Conservation (phyloP, 1,140 invertebrate genomes). For the Drusus annulatus region DNA sequence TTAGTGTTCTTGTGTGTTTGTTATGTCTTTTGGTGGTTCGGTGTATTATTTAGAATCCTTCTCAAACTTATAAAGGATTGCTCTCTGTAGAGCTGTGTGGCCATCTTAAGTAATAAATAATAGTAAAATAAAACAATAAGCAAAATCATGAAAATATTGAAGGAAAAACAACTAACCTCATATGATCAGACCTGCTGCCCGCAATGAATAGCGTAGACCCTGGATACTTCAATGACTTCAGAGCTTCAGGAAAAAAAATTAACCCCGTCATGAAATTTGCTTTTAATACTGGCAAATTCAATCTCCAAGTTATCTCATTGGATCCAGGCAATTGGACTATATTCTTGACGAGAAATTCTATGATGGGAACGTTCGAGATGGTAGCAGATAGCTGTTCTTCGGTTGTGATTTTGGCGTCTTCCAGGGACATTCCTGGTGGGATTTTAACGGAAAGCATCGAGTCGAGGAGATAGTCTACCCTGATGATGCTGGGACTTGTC, state of each 20-base stretch:
- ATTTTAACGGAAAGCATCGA: constrained; percentile 77
- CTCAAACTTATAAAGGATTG: too few relatives aligned
- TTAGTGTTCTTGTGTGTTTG: too few relatives aligned
- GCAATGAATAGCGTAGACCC: constrained; percentile 87
- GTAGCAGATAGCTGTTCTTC: constrained; percentile 66
- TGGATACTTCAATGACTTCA: constrained; percentile 72
- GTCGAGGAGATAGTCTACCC: constrained; percentile 77
- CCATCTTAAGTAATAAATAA: too few relatives aligned
- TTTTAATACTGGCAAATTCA: constrained; percentile 81
- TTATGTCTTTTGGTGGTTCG: too few relatives aligned
- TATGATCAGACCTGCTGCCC: constrained; percentile 84
- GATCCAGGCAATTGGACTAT: constrained; percentile 75
- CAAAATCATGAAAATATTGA: too few relatives aligned
- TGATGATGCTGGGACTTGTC: constrained; percentile 75
- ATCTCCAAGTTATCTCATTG: constrained; percentile 78
- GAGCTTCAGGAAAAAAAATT: constrained; percentile 73
- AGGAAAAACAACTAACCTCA: constrained; percentile 73
- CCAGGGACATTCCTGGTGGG: constrained; percentile 74
- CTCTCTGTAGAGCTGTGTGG: too few relatives aligned
- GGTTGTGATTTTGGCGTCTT: constrained; percentile 75
- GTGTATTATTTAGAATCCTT: too few relatives aligned
- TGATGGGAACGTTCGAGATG: constrained; percentile 65
- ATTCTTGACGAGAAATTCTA: constrained; percentile 85
- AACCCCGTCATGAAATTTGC: constrained; percentile 78
- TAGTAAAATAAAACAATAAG: too few relatives aligned